Percentiles rank a stretch among this genome's conserved stretches.
Conservation (phyloP, 2,888 invertebrate species). For the Tipula lateralis region DNA sequence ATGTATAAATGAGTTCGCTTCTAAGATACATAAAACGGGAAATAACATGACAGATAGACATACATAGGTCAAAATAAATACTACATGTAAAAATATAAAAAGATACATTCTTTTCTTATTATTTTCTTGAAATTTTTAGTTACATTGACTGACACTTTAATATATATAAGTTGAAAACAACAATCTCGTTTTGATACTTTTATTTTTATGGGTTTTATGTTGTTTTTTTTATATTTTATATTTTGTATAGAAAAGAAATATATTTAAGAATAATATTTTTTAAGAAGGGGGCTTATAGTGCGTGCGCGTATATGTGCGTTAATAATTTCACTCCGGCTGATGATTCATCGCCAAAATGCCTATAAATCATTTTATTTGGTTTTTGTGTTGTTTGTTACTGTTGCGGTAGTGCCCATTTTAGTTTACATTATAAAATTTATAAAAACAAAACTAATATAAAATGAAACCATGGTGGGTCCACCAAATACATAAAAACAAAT, state of each 20-base stretch:
- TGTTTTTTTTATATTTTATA: background rate
- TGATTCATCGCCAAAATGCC: background rate
- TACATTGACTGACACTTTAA: constrained; percentile 24
- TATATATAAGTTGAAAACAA: constrained; percentile 24
- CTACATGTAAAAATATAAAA: background rate
- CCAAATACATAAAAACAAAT: background rate
- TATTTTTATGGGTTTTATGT: constrained; percentile 11
- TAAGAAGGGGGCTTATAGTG: constrained; percentile 11
- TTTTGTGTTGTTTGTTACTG: background rate
- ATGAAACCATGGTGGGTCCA: constrained; percentile 4
- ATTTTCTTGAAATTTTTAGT: constrained; percentile 5
- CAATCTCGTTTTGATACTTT: constrained; percentile 24
- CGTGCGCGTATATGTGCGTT: constrained; percentile 6
- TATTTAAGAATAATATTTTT: background rate
- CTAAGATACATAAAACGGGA: background rate
- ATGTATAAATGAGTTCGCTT: background rate
- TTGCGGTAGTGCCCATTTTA: background rate
- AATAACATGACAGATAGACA: constrained; percentile 19
- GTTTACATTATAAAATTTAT: background rate
- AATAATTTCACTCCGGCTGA: background rate
- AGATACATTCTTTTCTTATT: constrained; percentile 24
- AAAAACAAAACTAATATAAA: background rate
- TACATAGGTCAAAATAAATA: background rate
- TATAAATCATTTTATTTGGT: background rate
- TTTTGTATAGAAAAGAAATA: background rate